These are phyloP conservation scores for Pygmarrhopalites habei DNA, from an alignment of 1,140 invertebrate genomes.

Conservation along the genomic window DNA sequence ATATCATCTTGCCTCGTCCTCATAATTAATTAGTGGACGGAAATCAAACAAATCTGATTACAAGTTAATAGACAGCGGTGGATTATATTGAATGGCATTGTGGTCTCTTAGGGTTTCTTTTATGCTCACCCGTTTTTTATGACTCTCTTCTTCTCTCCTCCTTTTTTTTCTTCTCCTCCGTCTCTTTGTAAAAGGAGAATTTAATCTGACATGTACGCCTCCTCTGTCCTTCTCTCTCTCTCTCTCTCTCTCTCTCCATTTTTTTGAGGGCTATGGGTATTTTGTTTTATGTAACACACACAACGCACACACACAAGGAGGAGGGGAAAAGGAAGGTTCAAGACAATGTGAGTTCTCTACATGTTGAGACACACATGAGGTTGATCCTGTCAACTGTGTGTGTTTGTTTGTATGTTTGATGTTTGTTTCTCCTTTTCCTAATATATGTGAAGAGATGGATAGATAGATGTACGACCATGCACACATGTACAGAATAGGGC, in stretches of 20 bases:
- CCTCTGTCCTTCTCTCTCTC: slow-evolving; percentile 2
- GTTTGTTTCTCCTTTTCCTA: neutral
- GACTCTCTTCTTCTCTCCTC: neutral
- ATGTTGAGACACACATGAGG: neutral
- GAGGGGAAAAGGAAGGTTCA: too few species aligned
- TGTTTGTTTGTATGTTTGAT: neutral
- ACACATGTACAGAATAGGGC: neutral
- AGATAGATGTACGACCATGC: too few species aligned
- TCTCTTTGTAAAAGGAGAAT: neutral
- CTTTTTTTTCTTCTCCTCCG: neutral
- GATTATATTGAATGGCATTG: neutral
- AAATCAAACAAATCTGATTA: slow-evolving; percentile 12
- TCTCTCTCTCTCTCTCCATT: too few species aligned
- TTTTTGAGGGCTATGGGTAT: neutral
- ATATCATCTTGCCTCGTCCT: neutral
- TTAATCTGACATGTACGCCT: slow-evolving; percentile 10
- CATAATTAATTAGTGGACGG: slow-evolving; percentile 10
- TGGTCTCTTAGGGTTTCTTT: neutral
- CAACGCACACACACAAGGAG: too few species aligned
- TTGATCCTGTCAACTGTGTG: slow-evolving; percentile 1
- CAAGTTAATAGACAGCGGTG: slow-evolving; percentile 3
- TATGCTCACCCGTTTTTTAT: neutral
- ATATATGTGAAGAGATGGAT: too few species aligned
- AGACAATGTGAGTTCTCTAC: neutral
- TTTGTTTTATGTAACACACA: too few species aligned